phyloP scores from a whole-genome alignment of 2,888 invertebrate genomes.

The Diarsia mendica region DNA sequence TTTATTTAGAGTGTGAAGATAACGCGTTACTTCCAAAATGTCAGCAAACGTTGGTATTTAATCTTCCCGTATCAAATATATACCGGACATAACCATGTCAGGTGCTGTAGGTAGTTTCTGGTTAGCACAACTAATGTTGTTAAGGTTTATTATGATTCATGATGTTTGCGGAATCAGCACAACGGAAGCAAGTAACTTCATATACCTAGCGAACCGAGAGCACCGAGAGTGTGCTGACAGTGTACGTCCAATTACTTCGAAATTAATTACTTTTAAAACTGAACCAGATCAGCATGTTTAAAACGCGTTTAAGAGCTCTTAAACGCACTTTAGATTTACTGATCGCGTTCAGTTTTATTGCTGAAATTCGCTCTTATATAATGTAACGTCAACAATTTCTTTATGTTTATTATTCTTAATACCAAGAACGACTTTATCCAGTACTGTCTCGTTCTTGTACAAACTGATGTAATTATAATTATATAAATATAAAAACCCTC shows the following conservation, averaged over 20 bases:
- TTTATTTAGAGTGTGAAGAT: constrained; percentile 50
- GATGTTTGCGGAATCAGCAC: background rate
- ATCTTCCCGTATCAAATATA: constrained; percentile 33
- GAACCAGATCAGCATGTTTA: background rate
- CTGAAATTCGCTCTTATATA: background rate
- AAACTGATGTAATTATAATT: background rate
- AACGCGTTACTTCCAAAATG: constrained; percentile 39
- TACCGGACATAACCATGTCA: constrained; percentile 28
- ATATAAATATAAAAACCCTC: no score
- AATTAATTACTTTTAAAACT: background rate
- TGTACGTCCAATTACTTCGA: background rate
- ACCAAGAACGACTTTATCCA: background rate
- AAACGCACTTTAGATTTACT: background rate
- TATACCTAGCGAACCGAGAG: background rate
- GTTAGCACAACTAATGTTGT: constrained; percentile 9
- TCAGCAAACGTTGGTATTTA: constrained; percentile 33
- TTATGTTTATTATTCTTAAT: background rate
- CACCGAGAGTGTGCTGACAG: background rate
- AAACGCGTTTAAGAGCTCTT: background rate
- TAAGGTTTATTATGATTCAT: constrained; percentile 19
- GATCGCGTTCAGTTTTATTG: background rate
- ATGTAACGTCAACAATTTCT: background rate
- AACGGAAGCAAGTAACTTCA: background rate
- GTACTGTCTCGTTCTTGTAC: constrained; percentile 5
- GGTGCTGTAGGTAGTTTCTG: constrained; percentile 18